Evolutionary conservation across 2,113 vertebrate species (phyloP).

Genomic region (Verasper variegatus): DNA sequence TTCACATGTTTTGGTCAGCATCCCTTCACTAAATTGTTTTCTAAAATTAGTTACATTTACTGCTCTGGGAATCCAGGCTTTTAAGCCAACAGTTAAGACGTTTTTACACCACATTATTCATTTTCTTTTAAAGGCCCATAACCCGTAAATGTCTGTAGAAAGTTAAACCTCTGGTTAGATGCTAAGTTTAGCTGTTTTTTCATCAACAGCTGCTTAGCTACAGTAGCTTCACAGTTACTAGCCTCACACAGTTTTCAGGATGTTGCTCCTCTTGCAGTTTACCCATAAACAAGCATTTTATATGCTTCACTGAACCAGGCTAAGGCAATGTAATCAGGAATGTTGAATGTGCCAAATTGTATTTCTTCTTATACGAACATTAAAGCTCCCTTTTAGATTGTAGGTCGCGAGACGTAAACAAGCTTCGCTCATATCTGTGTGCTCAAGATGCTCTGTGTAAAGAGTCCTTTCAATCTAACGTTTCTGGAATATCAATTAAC

Average conservation of each 20-base stretch:
- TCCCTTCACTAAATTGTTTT: no score
- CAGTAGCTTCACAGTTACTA: slow-evolving; percentile 30
- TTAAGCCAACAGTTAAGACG: no score
- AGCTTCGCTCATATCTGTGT: neutral
- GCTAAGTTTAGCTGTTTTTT: slow-evolving; percentile 3
- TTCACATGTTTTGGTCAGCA: no score
- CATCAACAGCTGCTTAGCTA: slow-evolving; percentile 29
- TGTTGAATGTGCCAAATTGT: neutral
- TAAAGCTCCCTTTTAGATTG: neutral
- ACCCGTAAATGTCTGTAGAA: neutral
- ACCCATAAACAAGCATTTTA: slow-evolving; percentile 55
- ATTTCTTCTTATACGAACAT: neutral
- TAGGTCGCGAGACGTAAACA: neutral
- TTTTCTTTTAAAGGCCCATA: neutral
- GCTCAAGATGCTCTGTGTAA: neutral
- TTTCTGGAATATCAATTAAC: no score
- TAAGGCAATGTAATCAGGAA: slow-evolving; percentile 23
- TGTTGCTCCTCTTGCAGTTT: slow-evolving; percentile 44
- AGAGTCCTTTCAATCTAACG: neutral
- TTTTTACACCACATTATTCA: no score
- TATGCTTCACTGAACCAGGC: slow-evolving; percentile 34
- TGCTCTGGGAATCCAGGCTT: no score
- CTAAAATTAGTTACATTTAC: no score
- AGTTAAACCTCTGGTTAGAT: slow-evolving; percentile 26
- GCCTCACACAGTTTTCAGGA: neutral